These are phyloP conservation scores for Drosophila bifasciata DNA, from an alignment of 1,140 invertebrate genomes.

Conservation along the genomic window DNA sequence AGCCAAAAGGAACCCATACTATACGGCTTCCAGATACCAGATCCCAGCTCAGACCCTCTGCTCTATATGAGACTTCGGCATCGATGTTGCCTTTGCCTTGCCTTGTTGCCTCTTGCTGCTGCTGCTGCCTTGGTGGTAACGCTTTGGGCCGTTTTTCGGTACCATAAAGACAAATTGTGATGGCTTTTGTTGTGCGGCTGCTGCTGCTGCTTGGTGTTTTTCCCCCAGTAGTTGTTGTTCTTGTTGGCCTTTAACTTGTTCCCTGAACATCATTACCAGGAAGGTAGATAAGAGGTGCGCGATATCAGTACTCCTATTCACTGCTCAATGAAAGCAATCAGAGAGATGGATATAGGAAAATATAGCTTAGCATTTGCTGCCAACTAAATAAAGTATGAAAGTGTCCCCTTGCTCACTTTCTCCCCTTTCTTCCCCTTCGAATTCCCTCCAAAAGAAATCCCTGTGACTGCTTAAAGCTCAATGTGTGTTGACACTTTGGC, in stretches of 20 bases:
- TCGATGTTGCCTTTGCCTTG: too few relatives aligned
- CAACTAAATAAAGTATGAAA: too few relatives aligned
- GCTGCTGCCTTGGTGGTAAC: slow-evolving; percentile 47
- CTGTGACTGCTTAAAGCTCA: slow-evolving; percentile 19
- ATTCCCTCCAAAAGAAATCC: too few relatives aligned
- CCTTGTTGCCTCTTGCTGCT: too few relatives aligned
- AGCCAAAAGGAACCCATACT: neutral
- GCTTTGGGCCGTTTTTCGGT: slow-evolving; percentile 55
- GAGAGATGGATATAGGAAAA: too few relatives aligned
- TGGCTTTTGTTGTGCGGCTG: slow-evolving; percentile 40
- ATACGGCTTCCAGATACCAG: neutral
- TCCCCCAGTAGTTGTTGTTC: neutral
- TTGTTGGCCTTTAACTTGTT: neutral
- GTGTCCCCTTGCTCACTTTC: too few relatives aligned
- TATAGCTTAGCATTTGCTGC: too few relatives aligned
- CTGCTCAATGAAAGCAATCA: too few relatives aligned
- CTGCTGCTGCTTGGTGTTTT: neutral
- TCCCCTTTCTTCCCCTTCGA: too few relatives aligned
- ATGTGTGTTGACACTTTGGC: slow-evolving; percentile 17
- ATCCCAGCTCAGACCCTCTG: neutral
- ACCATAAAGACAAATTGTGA: slow-evolving; percentile 75
- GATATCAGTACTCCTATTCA: too few relatives aligned
- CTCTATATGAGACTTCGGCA: too few relatives aligned
- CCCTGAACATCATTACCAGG: slow-evolving; percentile 3
- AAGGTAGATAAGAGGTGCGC: too few relatives aligned